A percentile compares a stretch with the other conserved stretches of the same genome.
Conservation (phyloP, 2,888 invertebrate species). For the Colletes collaris region DNA sequence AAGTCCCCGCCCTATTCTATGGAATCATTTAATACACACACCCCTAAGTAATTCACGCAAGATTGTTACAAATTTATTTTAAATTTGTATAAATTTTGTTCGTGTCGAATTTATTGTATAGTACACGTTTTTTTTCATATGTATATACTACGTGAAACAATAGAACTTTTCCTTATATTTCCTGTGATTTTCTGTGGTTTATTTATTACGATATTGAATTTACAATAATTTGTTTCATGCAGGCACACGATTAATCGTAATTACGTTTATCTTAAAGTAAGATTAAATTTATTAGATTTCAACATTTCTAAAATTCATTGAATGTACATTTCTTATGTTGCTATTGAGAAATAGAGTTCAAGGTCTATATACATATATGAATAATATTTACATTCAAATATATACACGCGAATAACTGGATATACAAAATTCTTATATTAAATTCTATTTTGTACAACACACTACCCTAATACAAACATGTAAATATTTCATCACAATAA, state of each 20-base stretch:
- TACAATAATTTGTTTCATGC: not conserved
- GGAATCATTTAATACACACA: not conserved
- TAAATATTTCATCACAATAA: constrained; percentile 6
- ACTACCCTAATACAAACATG: not conserved
- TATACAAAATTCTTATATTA: not conserved
- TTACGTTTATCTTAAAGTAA: not conserved
- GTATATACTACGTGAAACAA: constrained; percentile 1
- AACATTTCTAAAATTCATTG: not conserved
- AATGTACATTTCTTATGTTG: not conserved
- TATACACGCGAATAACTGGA: not conserved
- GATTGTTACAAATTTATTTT: not conserved
- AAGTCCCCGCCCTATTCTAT: constrained; percentile 49
- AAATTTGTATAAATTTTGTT: not conserved
- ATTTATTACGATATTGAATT: not conserved
- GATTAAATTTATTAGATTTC: not conserved
- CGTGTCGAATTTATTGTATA: constrained; percentile 1
- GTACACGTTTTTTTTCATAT: constrained; percentile 7
- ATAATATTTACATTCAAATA: constrained; percentile 35
- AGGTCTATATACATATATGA: constrained; percentile 9
- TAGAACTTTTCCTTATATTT: not conserved
- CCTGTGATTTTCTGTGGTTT: not conserved
- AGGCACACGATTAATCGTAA: too few species aligned
- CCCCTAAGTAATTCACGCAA: not conserved
- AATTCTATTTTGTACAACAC: constrained; percentile 8
- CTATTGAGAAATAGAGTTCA: not conserved